Evolutionary conservation across 2,113 vertebrate genomes (phyloP).

Genomic region (Hemiscyllium ocellatum): DNA sequence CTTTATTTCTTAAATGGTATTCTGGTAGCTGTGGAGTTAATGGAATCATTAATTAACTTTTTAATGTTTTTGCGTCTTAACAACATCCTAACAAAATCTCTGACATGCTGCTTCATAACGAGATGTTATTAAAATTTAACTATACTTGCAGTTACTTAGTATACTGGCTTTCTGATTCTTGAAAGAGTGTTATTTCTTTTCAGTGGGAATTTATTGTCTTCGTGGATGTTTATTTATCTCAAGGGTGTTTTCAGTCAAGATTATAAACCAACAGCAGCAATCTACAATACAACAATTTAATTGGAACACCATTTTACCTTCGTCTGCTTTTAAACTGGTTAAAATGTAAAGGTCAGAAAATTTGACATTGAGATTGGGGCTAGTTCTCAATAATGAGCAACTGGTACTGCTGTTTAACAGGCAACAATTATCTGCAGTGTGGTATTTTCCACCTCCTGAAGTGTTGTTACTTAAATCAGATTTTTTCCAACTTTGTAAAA

Average conservation of each 20-base stretch:
- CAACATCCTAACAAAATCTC: background rate
- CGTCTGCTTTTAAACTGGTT: background rate
- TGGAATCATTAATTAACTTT: background rate
- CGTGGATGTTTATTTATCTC: conserved; percentile 9
- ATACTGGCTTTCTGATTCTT: background rate
- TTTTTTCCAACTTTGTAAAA: background rate
- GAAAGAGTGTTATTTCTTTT: background rate
- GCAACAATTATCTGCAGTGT: background rate
- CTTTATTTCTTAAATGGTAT: background rate
- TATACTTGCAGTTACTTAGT: background rate
- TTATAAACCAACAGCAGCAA: background rate
- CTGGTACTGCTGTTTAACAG: background rate
- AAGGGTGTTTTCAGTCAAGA: background rate
- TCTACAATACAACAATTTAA: background rate
- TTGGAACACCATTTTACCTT: background rate
- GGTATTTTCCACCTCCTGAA: background rate
- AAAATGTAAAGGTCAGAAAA: background rate
- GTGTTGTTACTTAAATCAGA: background rate
- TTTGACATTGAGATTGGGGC: background rate
- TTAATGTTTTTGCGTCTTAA: background rate
- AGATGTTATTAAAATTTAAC: background rate
- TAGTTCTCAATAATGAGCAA: background rate
- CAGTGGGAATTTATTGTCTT: background rate
- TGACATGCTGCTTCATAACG: background rate
- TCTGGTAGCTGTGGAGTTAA: background rate